A percentile compares a stretch with the other conserved stretches of the same genome.
These are phyloP conservation scores for Trissoscelio sp. DNA, from an alignment of 2,888 invertebrate genomes.

Conservation along the genomic window DNA sequence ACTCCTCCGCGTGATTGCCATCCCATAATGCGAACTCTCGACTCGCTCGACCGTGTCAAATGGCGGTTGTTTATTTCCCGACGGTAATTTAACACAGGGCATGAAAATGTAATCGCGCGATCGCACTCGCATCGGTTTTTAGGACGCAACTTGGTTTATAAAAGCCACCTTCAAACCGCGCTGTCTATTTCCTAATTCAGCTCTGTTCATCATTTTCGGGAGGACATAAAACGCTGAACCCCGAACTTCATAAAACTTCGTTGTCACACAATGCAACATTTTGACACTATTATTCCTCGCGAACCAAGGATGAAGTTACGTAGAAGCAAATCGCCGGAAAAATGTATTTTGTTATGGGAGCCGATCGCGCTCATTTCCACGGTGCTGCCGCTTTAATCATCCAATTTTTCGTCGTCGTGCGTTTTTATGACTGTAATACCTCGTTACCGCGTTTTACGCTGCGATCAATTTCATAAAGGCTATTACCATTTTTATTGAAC, in stretches of 20 bases:
- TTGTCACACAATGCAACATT: slow-evolving; percentile 9
- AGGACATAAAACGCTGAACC: slow-evolving; percentile 16
- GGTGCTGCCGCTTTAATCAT: slow-evolving; percentile 43
- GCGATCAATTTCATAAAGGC: slow-evolving; percentile 54
- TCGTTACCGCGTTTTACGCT: slow-evolving; percentile 48
- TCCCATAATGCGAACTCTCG: slow-evolving; percentile 67
- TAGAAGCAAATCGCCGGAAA: slow-evolving; percentile 31
- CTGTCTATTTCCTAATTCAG: slow-evolving; percentile 25
- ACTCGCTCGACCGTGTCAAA: slow-evolving; percentile 69
- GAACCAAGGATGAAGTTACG: slow-evolving; percentile 18
- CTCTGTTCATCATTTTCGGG: slow-evolving; percentile 37
- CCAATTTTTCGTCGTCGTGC: slow-evolving; percentile 51
- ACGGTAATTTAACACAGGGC: slow-evolving; percentile 69
- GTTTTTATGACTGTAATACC: slow-evolving; percentile 60
- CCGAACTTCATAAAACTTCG: slow-evolving; percentile 28
- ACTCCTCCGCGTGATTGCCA: slow-evolving; percentile 65
- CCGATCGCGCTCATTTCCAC: slow-evolving; percentile 23
- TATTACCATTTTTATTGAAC: slow-evolving; percentile 61
- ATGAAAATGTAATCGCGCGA: slow-evolving; percentile 70
- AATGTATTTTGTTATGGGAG: slow-evolving; percentile 41
- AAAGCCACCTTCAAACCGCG: slow-evolving; percentile 29
- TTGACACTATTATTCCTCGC: slow-evolving; percentile 18
- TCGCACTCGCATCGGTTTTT: slow-evolving; percentile 41
- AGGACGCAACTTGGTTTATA: slow-evolving; percentile 48
- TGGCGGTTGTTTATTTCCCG: slow-evolving; percentile 71